phyloP scores from a whole-genome alignment of 1,140 invertebrate species.

The Ceratitis capitata region DNA sequence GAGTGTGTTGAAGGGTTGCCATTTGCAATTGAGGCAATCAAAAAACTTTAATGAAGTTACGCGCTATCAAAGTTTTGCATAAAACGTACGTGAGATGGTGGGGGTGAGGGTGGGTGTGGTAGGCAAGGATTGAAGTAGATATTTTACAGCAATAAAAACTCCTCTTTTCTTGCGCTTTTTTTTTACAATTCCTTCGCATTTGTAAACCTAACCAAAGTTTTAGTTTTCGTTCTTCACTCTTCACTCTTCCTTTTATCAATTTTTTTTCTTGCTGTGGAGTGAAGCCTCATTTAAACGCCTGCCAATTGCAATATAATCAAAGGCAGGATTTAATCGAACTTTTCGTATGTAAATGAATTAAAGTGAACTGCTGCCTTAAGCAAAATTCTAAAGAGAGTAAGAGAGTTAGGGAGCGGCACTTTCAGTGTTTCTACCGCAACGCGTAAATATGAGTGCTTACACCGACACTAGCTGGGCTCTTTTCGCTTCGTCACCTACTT shows the following conservation, averaged over 20 bases:
- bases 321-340: conserved; percentile 36
- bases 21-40: conserved; percentile 9
- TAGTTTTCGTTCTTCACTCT: not conserved
- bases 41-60: conserved; percentile 23
- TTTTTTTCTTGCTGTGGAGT: not conserved
- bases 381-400: not conserved
- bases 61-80: conserved; percentile 10
- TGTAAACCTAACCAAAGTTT: too few species aligned
- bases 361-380: not conserved
- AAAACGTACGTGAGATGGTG: not conserved
- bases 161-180: not conserved
- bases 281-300: not conserved
- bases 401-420: not conserved
- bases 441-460: not conserved
- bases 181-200: too few species aligned
- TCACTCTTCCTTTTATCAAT: not conserved
- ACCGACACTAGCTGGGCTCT: not conserved
- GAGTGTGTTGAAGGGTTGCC: not conserved
- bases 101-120: not conserved
- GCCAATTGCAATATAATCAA: conserved; percentile 6
- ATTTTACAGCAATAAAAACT: not conserved
- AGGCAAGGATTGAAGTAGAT: not conserved
- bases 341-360: conserved; percentile 18
- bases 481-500: not conserved
- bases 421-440: too few species aligned